phyloP scores from a whole-genome alignment of 1,140 invertebrate genomes.

The Palaemon carinicauda region DNA sequence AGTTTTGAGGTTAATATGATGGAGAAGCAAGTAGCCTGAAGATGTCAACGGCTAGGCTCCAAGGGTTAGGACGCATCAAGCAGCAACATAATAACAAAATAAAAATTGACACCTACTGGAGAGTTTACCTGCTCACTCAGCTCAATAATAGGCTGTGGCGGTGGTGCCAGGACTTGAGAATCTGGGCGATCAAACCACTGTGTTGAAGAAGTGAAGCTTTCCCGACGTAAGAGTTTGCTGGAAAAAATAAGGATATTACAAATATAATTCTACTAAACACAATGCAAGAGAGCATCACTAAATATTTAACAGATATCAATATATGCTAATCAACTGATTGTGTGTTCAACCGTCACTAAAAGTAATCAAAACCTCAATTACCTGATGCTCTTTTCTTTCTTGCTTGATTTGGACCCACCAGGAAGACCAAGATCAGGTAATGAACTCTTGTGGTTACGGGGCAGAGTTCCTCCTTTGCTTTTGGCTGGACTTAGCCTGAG shows the following conservation, averaged over 20 bases:
- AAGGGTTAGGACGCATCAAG: neutral
- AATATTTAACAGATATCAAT: neutral
- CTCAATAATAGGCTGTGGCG: slow-evolving; percentile 37
- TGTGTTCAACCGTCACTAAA: too few relatives aligned
- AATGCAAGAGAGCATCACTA: neutral
- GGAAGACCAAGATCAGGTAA: neutral
- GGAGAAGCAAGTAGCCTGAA: neutral
- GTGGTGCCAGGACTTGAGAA: neutral
- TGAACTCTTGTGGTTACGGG: slow-evolving; percentile 22
- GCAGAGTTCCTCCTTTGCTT: neutral
- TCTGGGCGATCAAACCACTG: slow-evolving; percentile 38
- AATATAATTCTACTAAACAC: neutral
- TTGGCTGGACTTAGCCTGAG: neutral
- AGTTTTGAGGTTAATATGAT: too few relatives aligned
- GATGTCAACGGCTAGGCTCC: neutral
- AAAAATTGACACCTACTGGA: slow-evolving; percentile 31
- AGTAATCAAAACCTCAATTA: neutral
- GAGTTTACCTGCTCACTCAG: slow-evolving; percentile 32
- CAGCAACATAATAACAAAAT: neutral
- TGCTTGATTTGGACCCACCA: slow-evolving; percentile 11
- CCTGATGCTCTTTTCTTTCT: slow-evolving; percentile 35
- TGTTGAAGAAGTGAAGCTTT: slow-evolving; percentile 44
- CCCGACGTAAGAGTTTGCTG: slow-evolving; percentile 26
- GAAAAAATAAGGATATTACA: neutral
- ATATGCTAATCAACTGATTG: too few relatives aligned